phyloP scores from a whole-genome alignment of 2,888 invertebrate genomes.

The Oxyteleia sp. region DNA sequence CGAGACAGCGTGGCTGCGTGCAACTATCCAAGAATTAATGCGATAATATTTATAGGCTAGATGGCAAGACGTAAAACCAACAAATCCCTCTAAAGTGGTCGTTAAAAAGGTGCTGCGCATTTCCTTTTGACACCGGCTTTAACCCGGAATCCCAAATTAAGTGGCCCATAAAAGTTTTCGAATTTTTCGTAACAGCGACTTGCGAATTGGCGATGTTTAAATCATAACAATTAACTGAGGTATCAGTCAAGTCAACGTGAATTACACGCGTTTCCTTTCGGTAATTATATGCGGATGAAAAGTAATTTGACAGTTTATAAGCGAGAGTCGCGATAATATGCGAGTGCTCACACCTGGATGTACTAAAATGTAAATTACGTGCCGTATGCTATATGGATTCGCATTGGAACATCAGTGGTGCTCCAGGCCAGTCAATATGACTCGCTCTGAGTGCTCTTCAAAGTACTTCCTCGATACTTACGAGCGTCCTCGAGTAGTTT shows the following conservation, averaged over 20 bases:
- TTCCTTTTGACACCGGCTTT: background rate
- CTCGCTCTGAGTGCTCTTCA: constrained; percentile 61
- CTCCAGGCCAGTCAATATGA: constrained; percentile 68
- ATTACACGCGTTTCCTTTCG: constrained; percentile 44
- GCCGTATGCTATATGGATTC: constrained; percentile 55
- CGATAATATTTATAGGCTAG: constrained; percentile 70
- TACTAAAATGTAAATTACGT: constrained; percentile 65
- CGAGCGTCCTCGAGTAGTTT: constrained; percentile 84
- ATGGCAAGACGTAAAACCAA: constrained; percentile 50
- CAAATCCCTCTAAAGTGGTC: constrained; percentile 25
- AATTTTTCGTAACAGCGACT: constrained; percentile 25
- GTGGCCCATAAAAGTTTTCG: constrained; percentile 34
- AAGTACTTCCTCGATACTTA: constrained; percentile 85
- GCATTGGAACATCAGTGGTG: constrained; percentile 35
- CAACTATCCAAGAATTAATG: constrained; percentile 64
- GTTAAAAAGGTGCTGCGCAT: constrained; percentile 22
- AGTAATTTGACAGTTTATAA: constrained; percentile 65
- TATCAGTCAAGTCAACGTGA: constrained; percentile 42
- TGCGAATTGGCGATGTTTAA: constrained; percentile 12
- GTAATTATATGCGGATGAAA: constrained; percentile 59
- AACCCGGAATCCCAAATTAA: constrained; percentile 24
- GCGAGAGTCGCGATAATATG: constrained; percentile 62
- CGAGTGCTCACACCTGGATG: constrained; percentile 57
- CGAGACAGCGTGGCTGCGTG: constrained; percentile 49
- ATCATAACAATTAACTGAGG: constrained; percentile 39